Percentiles rank a stretch among this genome's conserved stretches.
phyloP scores from a whole-genome alignment of 2,888 invertebrate species.

The Parthenolecanium corni region DNA sequence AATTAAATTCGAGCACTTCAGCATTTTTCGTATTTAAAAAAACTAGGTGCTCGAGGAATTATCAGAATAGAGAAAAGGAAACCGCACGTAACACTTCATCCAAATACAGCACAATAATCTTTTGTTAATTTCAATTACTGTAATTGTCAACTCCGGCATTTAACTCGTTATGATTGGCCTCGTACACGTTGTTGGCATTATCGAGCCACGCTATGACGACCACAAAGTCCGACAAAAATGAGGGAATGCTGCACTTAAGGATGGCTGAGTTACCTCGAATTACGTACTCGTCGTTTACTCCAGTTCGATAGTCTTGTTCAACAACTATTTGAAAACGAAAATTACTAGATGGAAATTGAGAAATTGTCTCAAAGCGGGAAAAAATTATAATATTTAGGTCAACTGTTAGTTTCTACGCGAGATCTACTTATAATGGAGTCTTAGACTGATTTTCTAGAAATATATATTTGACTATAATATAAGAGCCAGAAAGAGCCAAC shows the following conservation, averaged over 20 bases:
- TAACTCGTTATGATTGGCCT: constrained; percentile 7
- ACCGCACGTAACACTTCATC: background rate
- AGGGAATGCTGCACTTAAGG: constrained; percentile 78
- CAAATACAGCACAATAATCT: background rate
- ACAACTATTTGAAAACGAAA: constrained; percentile 54
- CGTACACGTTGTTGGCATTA: constrained; percentile 25
- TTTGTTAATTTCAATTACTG: background rate
- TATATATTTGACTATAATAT: too few relatives aligned
- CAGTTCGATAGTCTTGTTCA: constrained; percentile 77
- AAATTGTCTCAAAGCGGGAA: too few relatives aligned
- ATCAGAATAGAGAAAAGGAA: background rate
- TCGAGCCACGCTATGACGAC: constrained; percentile 45
- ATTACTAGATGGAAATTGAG: background rate
- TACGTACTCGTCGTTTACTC: constrained; percentile 81
- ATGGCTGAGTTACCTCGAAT: constrained; percentile 79
- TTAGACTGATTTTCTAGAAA: too few relatives aligned
- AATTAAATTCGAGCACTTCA: too few relatives aligned
- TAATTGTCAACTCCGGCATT: background rate
- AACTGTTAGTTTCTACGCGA: too few relatives aligned
- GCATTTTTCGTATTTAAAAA: too few relatives aligned
- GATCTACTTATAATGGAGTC: too few relatives aligned
- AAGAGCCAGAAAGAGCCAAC: too few relatives aligned
- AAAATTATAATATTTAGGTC: too few relatives aligned
- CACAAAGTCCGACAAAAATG: constrained; percentile 83
- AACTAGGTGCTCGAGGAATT: too few relatives aligned